Evolutionary conservation across 1,140 invertebrate species (phyloP).

Genomic region (Drosophila pectinifera): DNA sequence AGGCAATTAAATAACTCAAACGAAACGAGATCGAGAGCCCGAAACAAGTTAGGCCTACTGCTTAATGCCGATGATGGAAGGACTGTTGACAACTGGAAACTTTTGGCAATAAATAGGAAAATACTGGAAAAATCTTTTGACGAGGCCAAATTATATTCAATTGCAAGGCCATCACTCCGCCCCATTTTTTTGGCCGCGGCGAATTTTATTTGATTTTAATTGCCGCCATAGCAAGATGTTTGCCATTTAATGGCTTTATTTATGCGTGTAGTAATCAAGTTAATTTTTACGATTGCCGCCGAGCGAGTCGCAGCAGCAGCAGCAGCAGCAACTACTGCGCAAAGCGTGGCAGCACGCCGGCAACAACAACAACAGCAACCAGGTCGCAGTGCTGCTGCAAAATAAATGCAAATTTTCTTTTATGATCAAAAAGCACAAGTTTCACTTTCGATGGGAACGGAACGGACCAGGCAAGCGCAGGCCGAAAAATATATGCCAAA

Average conservation of each 20-base stretch:
- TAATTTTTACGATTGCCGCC: conserved; percentile 80
- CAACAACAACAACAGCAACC: conserved; percentile 26
- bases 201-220: conserved; percentile 79
- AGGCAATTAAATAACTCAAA: conserved; percentile 57
- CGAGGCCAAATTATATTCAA: conserved; percentile 30
- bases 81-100: conserved; percentile 3
- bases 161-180: conserved; percentile 25
- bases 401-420: conserved; percentile 79
- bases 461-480: conserved; percentile 7
- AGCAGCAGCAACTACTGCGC: conserved; percentile 21
- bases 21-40: conserved; percentile 18
- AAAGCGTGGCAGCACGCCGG: conserved; percentile 33
- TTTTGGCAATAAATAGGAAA: too few species aligned
- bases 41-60: conserved; percentile 30
- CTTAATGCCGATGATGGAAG: background rate
- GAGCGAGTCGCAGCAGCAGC: conserved; percentile 30
- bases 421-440: conserved; percentile 56
- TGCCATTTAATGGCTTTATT: conserved; percentile 79
- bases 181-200: conserved; percentile 38
- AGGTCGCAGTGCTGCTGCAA: conserved; percentile 34
- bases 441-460: conserved; percentile 73
- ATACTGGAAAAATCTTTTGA: conserved; percentile 13
- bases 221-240: conserved; percentile 66
- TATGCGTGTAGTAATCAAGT: conserved; percentile 80
- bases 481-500: conserved; percentile 23